These are phyloP conservation scores for Moxostoma hubbsi DNA, from an alignment of 2,797 vertebrate species.

Conservation along the genomic window DNA sequence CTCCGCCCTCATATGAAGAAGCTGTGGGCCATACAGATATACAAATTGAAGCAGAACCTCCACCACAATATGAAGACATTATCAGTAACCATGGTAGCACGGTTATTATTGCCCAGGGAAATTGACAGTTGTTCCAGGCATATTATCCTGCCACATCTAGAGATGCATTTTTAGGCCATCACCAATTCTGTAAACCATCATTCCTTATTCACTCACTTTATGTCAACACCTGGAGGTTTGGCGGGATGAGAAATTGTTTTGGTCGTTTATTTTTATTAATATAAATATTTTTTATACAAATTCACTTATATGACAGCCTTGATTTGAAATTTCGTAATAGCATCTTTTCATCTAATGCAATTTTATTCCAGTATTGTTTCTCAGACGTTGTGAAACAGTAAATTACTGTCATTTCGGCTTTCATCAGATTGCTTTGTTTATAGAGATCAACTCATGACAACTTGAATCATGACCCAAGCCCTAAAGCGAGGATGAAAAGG, in stretches of 20 bases:
- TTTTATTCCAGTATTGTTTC: neutral
- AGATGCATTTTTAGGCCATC: neutral
- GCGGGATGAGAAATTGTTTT: neutral
- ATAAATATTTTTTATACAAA: conserved; percentile 34
- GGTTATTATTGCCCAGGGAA: conserved; percentile 63
- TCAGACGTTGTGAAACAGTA: neutral
- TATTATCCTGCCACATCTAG: neutral
- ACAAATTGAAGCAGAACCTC: conserved; percentile 87
- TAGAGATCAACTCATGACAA: neutral
- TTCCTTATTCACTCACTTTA: neutral
- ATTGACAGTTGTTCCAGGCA: conserved; percentile 61
- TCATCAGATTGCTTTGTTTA: neutral
- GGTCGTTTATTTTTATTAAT: conserved; percentile 13
- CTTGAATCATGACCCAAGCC: neutral
- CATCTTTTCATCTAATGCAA: conserved; percentile 4
- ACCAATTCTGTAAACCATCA: neutral
- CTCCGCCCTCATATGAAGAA: conserved; percentile 95
- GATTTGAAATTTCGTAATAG: neutral
- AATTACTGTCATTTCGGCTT: neutral
- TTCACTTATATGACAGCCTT: neutral
- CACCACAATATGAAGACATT: conserved; percentile 94
- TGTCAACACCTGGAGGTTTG: neutral
- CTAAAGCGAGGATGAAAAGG: neutral
- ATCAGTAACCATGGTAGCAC: conserved; percentile 70
- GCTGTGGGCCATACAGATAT: conserved; percentile 86